A percentile compares a stretch with the other conserved stretches of the same genome.
Conservation (phyloP, 2,888 invertebrate genomes). For the Allacma fusca region DNA sequence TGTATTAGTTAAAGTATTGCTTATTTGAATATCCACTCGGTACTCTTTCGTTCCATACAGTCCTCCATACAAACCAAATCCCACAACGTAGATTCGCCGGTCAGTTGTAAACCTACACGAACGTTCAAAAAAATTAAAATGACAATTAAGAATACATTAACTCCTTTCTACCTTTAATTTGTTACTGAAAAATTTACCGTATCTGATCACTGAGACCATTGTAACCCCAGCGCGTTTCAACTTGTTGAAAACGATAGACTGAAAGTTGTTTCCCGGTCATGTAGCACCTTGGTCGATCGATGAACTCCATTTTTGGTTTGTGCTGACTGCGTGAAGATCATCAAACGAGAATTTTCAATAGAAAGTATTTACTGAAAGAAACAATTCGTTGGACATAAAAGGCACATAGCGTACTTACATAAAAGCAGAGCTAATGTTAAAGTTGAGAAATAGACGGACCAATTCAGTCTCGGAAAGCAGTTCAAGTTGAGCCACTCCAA, state of each 20-base stretch:
- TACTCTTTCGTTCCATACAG: conserved; percentile 81
- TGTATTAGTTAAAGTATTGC: conserved; percentile 78
- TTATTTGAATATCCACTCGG: conserved; percentile 78
- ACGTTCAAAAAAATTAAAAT: no score
- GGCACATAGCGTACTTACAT: no score
- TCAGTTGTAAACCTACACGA: conserved; percentile 81
- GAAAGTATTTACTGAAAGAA: no score
- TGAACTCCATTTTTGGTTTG: conserved; percentile 73
- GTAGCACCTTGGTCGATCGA: conserved; percentile 76
- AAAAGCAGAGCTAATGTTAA: conserved; percentile 76
- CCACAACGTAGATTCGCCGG: conserved; percentile 79
- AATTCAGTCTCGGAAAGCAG: conserved; percentile 79
- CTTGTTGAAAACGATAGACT: conserved; percentile 77
- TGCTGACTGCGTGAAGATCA: no score
- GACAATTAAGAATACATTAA: not conserved
- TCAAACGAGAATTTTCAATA: no score
- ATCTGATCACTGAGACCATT: conserved; percentile 83
- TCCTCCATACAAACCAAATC: conserved; percentile 84
- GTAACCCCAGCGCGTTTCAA: conserved; percentile 84
- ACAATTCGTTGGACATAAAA: no score
- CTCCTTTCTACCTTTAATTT: not conserved
- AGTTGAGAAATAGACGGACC: conserved; percentile 75
- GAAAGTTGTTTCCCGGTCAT: conserved; percentile 81
- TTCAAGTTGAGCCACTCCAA: conserved; percentile 77
- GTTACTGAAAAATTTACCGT: conserved; percentile 66